Percentiles rank a stretch among this genome's conserved stretches.
Evolutionary conservation across 1,140 invertebrate genomes (phyloP).

Genomic region (Calosoma granatense): DNA sequence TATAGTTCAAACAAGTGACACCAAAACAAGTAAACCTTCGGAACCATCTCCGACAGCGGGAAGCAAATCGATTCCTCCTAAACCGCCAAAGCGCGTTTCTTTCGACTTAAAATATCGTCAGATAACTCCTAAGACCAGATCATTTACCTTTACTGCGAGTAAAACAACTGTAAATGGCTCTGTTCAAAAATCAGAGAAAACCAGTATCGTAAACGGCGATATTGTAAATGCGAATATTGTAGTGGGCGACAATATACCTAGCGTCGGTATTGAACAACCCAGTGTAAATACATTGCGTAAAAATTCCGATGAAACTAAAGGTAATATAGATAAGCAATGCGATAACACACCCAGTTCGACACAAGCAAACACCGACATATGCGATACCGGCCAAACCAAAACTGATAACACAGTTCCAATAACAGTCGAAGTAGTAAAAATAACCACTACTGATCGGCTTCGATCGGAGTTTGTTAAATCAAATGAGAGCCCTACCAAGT

Average conservation of each 20-base stretch:
- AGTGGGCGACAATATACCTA: neutral
- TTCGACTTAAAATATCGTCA: neutral
- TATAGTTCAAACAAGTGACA: neutral
- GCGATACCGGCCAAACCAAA: neutral
- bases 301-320: neutral
- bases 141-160: neutral
- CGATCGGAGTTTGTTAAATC: neutral
- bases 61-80: neutral
- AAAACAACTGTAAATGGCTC: neutral
- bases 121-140: neutral
- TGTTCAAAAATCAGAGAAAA: neutral
- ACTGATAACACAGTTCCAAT: neutral
- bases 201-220: neutral
- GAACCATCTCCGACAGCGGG: neutral
- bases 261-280: neutral
- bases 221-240: neutral
- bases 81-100: neutral
- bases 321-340: neutral
- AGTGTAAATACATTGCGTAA: neutral
- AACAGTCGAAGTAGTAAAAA: neutral
- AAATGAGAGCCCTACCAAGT: neutral
- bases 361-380: neutral
- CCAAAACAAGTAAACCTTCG: neutral
- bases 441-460: neutral
- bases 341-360: neutral